A percentile compares a stretch with the other conserved stretches of the same genome.
phyloP scores from a whole-genome alignment of 1,140 invertebrate species.

The Reticulitermes speratus region DNA sequence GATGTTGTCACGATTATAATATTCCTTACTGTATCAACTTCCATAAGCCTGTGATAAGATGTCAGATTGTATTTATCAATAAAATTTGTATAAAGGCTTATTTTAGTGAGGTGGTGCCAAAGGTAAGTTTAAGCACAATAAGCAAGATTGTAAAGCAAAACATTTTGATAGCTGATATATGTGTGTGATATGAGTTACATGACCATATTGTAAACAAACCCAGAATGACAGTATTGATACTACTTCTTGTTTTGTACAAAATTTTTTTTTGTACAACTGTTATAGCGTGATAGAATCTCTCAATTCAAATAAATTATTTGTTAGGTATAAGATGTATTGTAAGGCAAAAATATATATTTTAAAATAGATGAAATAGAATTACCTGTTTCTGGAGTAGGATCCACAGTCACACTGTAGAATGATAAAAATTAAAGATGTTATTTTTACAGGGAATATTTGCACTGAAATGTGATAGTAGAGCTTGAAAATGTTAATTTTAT shows the following conservation, averaged over 20 bases:
- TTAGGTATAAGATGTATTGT: background rate
- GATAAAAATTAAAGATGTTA: no score
- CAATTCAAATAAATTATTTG: background rate
- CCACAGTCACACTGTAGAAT: no score
- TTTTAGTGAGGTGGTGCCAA: slow-evolving; percentile 4
- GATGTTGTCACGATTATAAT: background rate
- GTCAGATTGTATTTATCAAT: background rate
- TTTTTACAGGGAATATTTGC: no score
- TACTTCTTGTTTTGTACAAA: background rate
- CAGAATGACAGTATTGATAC: background rate
- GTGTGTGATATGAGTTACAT: background rate
- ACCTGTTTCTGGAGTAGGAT: background rate
- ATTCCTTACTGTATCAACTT: background rate
- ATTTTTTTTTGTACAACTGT: background rate
- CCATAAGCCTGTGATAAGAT: slow-evolving; percentile 13
- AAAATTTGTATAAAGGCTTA: background rate
- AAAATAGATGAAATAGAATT: background rate
- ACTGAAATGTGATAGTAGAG: no score
- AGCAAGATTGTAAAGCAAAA: no score
- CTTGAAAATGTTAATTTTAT: no score
- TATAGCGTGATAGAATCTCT: background rate
- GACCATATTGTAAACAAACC: background rate
- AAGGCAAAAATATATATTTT: background rate
- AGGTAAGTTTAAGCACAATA: background rate
- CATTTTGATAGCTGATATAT: background rate